Evolutionary conservation across 1,140 invertebrate species (phyloP).

Genomic region (Sminthurinus signatus): DNA sequence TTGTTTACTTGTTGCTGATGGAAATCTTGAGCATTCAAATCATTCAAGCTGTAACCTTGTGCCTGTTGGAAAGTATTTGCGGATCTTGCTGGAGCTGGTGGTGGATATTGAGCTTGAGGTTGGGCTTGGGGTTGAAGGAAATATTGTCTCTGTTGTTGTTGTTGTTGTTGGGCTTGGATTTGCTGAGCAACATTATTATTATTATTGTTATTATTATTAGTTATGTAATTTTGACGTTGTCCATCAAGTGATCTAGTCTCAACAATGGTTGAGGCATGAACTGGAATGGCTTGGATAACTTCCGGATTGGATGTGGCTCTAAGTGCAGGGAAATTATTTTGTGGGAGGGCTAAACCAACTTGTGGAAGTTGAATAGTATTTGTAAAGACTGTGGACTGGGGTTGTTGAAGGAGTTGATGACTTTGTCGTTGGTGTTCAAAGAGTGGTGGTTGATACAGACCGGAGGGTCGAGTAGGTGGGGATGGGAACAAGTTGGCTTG

Average conservation of each 20-base stretch:
- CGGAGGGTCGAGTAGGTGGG: neutral
- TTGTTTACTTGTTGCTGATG: neutral
- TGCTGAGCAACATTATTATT: constrained; percentile 1
- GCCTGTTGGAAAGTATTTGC: no score
- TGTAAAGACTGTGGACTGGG: neutral
- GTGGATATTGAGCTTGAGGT: neutral
- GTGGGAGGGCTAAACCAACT: neutral
- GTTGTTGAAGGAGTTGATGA: neutral
- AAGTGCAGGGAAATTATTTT: neutral
- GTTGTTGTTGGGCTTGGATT: neutral
- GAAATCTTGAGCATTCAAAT: neutral
- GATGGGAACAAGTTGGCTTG: neutral
- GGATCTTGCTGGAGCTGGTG: no score
- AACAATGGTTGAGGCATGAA: constrained; percentile 6
- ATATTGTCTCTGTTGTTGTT: neutral
- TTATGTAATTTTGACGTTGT: neutral
- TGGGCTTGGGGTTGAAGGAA: neutral
- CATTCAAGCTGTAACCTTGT: no score
- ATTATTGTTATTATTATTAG: neutral
- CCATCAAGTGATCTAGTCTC: neutral
- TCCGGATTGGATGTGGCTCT: neutral
- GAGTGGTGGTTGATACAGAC: neutral
- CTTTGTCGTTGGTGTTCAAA: no score
- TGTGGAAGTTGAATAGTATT: constrained; percentile 1
- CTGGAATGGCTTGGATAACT: constrained; percentile 11